phyloP scores from a whole-genome alignment of 2,888 invertebrate species.

The Tortrix viridana region DNA sequence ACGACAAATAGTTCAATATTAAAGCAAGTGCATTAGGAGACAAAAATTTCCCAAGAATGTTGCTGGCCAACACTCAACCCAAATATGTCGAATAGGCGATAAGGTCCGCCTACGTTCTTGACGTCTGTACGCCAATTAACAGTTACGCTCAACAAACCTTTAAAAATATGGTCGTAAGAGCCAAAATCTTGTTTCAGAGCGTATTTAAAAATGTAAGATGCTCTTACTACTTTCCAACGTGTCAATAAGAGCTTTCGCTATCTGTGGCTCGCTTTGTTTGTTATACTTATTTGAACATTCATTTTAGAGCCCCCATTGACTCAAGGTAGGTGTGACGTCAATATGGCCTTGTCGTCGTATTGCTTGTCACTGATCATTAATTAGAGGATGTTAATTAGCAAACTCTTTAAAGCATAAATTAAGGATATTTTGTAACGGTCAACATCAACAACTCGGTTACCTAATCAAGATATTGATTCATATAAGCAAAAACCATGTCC shows the following conservation, averaged over 20 bases:
- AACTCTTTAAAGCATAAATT: too few relatives aligned
- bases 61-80: constrained; percentile 65
- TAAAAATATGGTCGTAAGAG: constrained; percentile 47
- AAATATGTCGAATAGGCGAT: constrained; percentile 70
- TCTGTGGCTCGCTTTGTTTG: constrained; percentile 74
- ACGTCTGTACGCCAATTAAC: constrained; percentile 42
- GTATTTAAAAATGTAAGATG: constrained; percentile 40
- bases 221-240: constrained; percentile 75
- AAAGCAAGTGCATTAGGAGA: constrained; percentile 35
- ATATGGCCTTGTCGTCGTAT: constrained; percentile 34
- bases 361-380: too few relatives aligned
- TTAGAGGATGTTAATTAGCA: too few relatives aligned
- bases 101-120: constrained; percentile 65
- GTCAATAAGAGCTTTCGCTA: constrained; percentile 83
- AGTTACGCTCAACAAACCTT: constrained; percentile 41
- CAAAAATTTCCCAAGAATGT: constrained; percentile 53
- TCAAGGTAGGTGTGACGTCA: constrained; percentile 48
- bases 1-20: not conserved
- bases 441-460: too few relatives aligned
- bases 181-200: constrained; percentile 45
- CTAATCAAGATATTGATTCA: too few relatives aligned
- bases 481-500: too few relatives aligned
- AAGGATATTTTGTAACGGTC: too few relatives aligned
- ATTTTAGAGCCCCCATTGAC: constrained; percentile 59
- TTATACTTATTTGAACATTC: constrained; percentile 71